These are phyloP conservation scores for Lasioglossum lativentre DNA, from an alignment of 2,888 invertebrate species.

Conservation along the genomic window DNA sequence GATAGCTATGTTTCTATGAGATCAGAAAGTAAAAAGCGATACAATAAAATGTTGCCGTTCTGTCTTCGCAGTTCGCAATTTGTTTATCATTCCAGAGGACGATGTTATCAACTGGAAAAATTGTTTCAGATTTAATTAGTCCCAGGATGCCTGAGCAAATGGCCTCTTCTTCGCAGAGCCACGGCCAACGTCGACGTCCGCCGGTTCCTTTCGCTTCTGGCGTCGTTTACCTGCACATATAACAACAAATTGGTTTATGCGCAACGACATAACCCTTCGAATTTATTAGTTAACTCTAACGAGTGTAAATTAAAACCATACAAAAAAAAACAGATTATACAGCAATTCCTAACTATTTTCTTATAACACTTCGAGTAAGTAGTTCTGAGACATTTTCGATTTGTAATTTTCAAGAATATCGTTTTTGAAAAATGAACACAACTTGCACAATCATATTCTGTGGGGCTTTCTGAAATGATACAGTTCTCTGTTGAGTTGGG, in stretches of 20 bases:
- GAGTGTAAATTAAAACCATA: neutral
- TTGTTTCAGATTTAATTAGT: conserved; percentile 29
- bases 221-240: conserved; percentile 80
- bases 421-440: neutral
- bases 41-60: conserved; percentile 37
- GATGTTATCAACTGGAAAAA: neutral
- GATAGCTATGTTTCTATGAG: neutral
- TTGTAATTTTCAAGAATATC: neutral
- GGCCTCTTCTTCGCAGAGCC: conserved; percentile 66
- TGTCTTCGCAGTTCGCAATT: conserved; percentile 6
- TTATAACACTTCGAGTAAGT: too few relatives aligned
- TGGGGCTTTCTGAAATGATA: neutral
- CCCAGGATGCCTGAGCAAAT: conserved; percentile 77
- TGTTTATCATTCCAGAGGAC: neutral
- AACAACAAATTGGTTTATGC: conserved; percentile 75
- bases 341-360: neutral
- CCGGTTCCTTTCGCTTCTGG: conserved; percentile 75
- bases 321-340: neutral
- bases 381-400: neutral
- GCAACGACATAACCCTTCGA: conserved; percentile 67
- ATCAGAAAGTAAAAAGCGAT: conserved; percentile 6
- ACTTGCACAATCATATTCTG: neutral
- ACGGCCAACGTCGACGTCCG: conserved; percentile 45
- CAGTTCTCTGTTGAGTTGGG: neutral
- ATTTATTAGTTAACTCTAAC: conserved; percentile 59